Evolutionary conservation across 2,888 invertebrate genomes (phyloP).

Genomic region (Oxycera nigricornis): DNA sequence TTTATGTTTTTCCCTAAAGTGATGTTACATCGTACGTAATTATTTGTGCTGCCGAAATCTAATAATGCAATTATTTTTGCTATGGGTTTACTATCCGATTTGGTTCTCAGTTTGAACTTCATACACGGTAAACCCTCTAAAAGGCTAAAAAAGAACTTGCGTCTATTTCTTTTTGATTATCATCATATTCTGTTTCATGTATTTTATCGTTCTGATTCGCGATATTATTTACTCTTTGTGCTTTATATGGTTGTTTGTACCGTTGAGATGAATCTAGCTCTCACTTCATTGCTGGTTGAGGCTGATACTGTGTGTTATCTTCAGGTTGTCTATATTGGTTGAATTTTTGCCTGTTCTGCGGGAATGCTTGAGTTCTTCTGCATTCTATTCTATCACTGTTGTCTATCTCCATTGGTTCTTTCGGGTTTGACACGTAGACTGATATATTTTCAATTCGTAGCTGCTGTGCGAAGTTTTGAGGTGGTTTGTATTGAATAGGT

Average conservation of each 20-base stretch:
- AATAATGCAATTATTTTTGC: background rate
- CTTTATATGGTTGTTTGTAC: no score
- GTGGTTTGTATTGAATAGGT: background rate
- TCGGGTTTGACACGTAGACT: background rate
- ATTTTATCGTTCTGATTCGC: no score
- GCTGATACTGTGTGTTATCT: background rate
- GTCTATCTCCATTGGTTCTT: background rate
- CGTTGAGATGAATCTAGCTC: no score
- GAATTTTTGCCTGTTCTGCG: background rate
- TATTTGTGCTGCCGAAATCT: background rate
- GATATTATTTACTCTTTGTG: no score
- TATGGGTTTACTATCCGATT: background rate
- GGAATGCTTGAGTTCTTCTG: background rate
- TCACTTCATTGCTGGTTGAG: no score
- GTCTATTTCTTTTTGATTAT: background rate
- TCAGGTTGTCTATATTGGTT: background rate
- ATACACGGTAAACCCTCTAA: background rate
- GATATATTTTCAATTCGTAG: background rate
- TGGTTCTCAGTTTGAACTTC: background rate
- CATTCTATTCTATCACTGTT: background rate
- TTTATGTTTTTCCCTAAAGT: background rate
- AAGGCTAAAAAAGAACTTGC: slow-evolving; percentile 1
- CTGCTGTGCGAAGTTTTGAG: background rate
- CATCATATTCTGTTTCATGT: background rate
- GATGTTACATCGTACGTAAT: background rate